Conservation (phyloP, 2,113 vertebrate species). For the Chaenocephalus aceratus region DNA sequence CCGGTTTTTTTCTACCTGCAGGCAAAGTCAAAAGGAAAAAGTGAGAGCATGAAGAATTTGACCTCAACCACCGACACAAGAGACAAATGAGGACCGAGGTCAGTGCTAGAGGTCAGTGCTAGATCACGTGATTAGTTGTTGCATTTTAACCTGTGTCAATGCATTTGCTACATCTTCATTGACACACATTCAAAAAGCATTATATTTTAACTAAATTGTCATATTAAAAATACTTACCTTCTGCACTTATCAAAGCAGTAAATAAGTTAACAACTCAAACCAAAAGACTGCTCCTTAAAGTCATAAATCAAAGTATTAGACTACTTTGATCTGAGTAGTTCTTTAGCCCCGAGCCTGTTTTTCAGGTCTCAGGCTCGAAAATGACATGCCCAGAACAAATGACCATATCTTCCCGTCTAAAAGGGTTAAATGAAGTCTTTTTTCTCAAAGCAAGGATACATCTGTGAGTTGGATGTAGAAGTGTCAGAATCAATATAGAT, state of each 20-base stretch:
- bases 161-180: background rate
- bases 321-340: too few relatives aligned
- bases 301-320: too few relatives aligned
- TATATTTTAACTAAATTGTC: background rate
- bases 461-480: too few relatives aligned
- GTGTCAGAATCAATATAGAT: too few relatives aligned
- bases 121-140: background rate
- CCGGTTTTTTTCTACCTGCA: slow-evolving; percentile 32
- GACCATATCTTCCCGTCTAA: too few relatives aligned
- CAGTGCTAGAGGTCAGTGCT: slow-evolving; percentile 48
- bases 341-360: too few relatives aligned
- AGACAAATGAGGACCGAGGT: slow-evolving; percentile 63
- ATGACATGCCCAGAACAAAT: too few relatives aligned
- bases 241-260: background rate
- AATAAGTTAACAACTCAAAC: background rate
- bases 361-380: too few relatives aligned
- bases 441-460: too few relatives aligned
- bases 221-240: background rate
- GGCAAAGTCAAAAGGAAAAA: slow-evolving; percentile 48
- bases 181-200: background rate
- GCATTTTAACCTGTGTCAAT: background rate
- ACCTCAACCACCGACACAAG: slow-evolving; percentile 55
- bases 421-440: too few relatives aligned
- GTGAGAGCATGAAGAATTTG: slow-evolving; percentile 50
- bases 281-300: too few relatives aligned